Evolutionary conservation across 2,888 invertebrate species (phyloP).

Genomic region (Nemoura dubitans): DNA sequence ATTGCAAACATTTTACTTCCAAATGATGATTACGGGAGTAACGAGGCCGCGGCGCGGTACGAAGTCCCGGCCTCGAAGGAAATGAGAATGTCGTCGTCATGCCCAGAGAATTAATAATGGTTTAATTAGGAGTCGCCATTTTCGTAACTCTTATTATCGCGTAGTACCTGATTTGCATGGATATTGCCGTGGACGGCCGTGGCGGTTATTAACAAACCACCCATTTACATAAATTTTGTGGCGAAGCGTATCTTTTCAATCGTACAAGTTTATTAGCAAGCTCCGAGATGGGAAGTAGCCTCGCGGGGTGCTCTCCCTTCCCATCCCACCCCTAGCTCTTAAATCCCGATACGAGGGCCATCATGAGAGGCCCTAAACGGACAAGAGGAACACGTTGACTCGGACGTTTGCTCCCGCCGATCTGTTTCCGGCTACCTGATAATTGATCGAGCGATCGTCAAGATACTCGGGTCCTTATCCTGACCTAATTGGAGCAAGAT

Average conservation of each 20-base stretch:
- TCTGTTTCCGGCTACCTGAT: neutral
- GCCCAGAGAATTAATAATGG: constrained; percentile 12
- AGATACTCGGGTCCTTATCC: neutral
- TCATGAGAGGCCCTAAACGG: neutral
- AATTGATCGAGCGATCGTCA: neutral
- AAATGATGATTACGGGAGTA: constrained; percentile 22
- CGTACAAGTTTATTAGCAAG: neutral
- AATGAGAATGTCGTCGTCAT: constrained; percentile 12
- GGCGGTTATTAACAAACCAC: neutral
- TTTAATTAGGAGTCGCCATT: neutral
- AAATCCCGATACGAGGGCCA: constrained; percentile 46
- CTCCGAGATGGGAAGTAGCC: neutral
- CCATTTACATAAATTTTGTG: constrained; percentile 12
- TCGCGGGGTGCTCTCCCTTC: constrained; percentile 43
- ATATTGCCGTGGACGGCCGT: neutral
- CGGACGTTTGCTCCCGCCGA: neutral
- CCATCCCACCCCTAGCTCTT: constrained; percentile 50
- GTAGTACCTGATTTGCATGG: constrained; percentile 12
- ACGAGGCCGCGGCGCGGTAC: neutral
- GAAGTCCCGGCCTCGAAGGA: neutral
- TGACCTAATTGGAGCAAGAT: neutral
- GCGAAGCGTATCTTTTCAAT: neutral
- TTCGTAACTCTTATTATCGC: constrained; percentile 5
- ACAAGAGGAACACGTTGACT: constrained; percentile 21
- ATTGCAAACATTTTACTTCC: constrained; percentile 8